Evolutionary conservation across 1,140 invertebrate genomes (phyloP).

Genomic region (Hyposmocoma kahamanoa): DNA sequence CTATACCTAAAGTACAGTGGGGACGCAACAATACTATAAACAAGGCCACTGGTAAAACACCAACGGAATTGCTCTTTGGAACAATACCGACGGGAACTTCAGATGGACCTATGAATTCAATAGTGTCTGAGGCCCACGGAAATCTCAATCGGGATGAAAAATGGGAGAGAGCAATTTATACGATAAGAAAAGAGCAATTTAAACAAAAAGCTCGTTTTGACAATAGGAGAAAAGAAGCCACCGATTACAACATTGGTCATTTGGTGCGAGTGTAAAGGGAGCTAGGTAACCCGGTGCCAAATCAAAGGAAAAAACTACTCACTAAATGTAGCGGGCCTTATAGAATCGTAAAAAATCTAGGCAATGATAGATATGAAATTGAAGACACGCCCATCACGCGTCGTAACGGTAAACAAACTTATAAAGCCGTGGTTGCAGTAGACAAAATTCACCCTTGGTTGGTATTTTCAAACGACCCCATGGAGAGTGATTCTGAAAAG

Average conservation of each 20-base stretch:
- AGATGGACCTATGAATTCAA: too few relatives aligned
- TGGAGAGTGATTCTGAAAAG: too few relatives aligned
- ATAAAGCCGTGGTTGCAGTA: not conserved
- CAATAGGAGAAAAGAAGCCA: not conserved
- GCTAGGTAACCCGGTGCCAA: not conserved
- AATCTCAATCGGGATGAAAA: too few relatives aligned
- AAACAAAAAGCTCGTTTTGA: not conserved
- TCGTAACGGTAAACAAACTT: not conserved
- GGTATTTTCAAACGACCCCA: too few relatives aligned
- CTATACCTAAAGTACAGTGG: too few relatives aligned
- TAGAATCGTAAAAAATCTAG: not conserved
- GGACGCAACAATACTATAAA: too few relatives aligned
- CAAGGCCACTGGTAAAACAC: too few relatives aligned
- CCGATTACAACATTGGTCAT: not conserved
- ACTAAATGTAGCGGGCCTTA: not conserved
- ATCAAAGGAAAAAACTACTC: not conserved
- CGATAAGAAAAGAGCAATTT: not conserved
- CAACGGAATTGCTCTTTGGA: too few relatives aligned
- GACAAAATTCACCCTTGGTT: slow-evolving; percentile 3
- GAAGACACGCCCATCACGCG: slow-evolving; percentile 1
- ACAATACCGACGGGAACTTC: too few relatives aligned
- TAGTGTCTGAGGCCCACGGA: too few relatives aligned
- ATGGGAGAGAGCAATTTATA: too few relatives aligned
- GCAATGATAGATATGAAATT: not conserved
- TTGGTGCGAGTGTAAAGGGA: not conserved